Evolutionary conservation across 2,797 vertebrate species (phyloP).

Genomic region (Acrocephalus scirpaceus): DNA sequence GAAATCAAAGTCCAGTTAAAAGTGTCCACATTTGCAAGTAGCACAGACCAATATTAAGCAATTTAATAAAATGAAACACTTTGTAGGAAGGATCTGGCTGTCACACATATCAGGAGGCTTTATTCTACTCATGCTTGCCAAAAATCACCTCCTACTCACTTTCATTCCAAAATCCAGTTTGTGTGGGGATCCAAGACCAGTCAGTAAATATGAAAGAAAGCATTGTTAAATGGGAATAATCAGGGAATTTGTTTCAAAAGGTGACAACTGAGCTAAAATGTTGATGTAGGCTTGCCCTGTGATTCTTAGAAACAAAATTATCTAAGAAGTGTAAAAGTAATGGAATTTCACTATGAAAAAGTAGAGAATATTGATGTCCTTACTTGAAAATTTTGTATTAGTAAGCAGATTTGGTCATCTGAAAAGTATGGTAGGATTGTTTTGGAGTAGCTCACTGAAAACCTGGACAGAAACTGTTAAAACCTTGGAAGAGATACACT

Average conservation of each 20-base stretch:
- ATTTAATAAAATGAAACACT: not conserved
- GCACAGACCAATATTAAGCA: not conserved
- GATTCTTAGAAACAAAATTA: not conserved
- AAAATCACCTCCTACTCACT: not conserved
- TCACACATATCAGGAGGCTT: not conserved
- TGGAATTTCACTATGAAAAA: not conserved
- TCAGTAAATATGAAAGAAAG: not conserved
- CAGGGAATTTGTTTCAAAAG: not conserved
- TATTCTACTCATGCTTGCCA: not conserved
- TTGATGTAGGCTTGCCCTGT: not conserved
- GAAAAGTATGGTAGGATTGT: not conserved
- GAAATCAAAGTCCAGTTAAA: not conserved
- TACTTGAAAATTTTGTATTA: not conserved
- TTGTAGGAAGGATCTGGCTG: not conserved
- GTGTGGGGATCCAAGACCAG: not conserved
- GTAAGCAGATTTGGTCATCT: not conserved
- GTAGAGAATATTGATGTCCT: not conserved
- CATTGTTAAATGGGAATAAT: not conserved
- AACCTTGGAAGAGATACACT: not conserved
- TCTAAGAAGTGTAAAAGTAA: not conserved
- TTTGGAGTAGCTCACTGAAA: not conserved
- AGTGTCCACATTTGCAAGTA: not conserved
- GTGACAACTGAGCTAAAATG: not conserved
- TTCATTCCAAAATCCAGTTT: not conserved
- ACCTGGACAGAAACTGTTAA: conserved; percentile 6